Evolutionary conservation across 2,797 vertebrate genomes (phyloP).

Genomic region (Intellagama lesueurii): DNA sequence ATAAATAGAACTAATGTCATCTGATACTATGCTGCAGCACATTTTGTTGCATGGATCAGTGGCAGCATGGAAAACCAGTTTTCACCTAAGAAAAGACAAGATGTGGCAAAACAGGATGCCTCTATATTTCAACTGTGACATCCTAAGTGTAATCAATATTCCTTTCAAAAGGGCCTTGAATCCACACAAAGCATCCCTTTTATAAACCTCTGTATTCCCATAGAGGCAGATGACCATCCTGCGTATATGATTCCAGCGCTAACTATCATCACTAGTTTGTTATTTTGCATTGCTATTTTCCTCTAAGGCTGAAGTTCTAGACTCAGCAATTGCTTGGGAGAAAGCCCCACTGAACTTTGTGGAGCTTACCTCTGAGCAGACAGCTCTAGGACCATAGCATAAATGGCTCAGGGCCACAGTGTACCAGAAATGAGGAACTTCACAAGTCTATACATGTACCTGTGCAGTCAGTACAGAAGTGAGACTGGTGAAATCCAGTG

Average conservation of each 20-base stretch:
- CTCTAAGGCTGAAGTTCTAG: background rate
- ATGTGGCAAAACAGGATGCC: conserved; percentile 42
- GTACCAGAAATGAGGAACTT: no score
- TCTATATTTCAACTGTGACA: conserved; percentile 44
- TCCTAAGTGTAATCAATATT: conserved; percentile 67
- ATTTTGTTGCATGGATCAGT: conserved; percentile 42
- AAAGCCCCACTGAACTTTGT: background rate
- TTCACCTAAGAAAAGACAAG: conserved; percentile 50
- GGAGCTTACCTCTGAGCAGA: background rate
- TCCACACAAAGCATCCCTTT: background rate
- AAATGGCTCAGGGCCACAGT: background rate
- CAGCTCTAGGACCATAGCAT: no score
- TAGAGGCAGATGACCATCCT: background rate
- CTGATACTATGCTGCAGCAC: conserved; percentile 47
- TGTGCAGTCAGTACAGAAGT: no score
- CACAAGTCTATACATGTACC: no score
- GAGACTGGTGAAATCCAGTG: background rate
- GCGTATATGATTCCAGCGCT: background rate
- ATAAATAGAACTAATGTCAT: conserved; percentile 73
- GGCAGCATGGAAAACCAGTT: conserved; percentile 59
- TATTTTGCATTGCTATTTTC: no score
- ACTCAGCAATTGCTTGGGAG: background rate
- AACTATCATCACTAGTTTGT: background rate
- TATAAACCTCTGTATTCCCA: background rate
- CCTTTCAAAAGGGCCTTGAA: conserved; percentile 40